A percentile compares a stretch with the other conserved stretches of the same genome.
phyloP scores from a whole-genome alignment of 2,888 invertebrate species.

The Dusona sp. region DNA sequence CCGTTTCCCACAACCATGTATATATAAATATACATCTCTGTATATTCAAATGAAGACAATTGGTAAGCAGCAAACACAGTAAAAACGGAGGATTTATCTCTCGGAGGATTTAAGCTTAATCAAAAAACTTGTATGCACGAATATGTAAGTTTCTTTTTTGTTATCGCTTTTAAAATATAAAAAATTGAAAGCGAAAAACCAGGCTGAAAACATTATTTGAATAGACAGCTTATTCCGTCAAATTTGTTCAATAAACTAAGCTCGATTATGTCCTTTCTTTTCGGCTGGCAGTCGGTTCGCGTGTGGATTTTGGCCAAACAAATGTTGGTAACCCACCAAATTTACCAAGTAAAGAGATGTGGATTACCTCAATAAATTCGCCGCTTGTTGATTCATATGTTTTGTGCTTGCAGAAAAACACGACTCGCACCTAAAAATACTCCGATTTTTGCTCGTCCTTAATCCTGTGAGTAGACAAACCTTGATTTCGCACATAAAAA shows the following conservation, averaged over 20 bases:
- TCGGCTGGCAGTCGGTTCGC: not conserved
- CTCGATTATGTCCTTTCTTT: not conserved
- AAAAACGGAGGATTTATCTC: not conserved
- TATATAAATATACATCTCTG: not conserved
- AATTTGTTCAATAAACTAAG: not conserved
- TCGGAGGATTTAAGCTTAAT: not conserved
- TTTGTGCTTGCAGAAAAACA: not conserved
- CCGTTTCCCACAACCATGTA: not conserved
- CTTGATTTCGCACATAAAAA: not conserved
- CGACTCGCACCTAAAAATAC: not conserved
- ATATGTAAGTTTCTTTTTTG: not conserved
- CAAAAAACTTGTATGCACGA: not conserved
- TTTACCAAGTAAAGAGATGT: not conserved
- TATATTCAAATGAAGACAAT: not conserved
- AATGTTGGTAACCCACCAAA: not conserved
- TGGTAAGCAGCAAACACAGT: not conserved
- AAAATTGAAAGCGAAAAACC: not conserved
- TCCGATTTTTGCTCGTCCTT: not conserved
- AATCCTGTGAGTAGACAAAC: not conserved
- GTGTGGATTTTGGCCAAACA: not conserved
- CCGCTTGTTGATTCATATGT: not conserved
- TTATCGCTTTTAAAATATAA: not conserved
- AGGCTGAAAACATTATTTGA: no score
- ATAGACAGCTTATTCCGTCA: no score
- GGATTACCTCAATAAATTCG: not conserved